Percentiles rank a stretch among this genome's conserved stretches.
These are phyloP conservation scores for Drosophila virilis DNA, from an alignment of 1,140 invertebrate species.

Conservation along the genomic window DNA sequence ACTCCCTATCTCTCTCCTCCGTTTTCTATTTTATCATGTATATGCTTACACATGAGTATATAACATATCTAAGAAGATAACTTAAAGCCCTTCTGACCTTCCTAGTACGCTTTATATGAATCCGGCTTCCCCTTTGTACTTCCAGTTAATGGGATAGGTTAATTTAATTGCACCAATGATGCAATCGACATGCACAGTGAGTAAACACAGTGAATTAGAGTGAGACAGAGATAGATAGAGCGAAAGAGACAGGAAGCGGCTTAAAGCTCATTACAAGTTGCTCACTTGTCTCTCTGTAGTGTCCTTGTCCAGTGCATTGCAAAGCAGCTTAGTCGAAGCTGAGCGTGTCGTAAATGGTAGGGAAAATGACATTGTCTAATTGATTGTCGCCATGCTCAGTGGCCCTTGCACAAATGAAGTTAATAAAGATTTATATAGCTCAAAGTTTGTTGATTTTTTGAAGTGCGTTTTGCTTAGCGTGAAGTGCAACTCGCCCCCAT, in stretches of 20 bases:
- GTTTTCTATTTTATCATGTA: no score
- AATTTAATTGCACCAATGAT: not conserved
- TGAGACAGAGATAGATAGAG: not conserved
- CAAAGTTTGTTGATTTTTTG: slow-evolving; percentile 57
- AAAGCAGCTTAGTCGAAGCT: slow-evolving; percentile 42
- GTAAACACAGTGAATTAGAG: not conserved
- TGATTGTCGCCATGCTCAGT: slow-evolving; percentile 52
- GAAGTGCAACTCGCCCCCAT: not conserved
- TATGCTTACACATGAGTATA: no score
- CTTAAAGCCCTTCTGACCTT: no score
- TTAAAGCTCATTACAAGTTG: slow-evolving; percentile 7
- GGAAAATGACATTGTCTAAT: slow-evolving; percentile 68
- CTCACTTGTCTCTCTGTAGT: not conserved
- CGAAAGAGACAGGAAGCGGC: not conserved
- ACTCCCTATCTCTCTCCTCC: no score
- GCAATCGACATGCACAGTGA: not conserved
- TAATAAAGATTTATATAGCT: slow-evolving; percentile 72
- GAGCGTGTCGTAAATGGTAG: slow-evolving; percentile 41
- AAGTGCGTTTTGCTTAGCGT: slow-evolving; percentile 12
- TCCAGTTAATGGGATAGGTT: no score
- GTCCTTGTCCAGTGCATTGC: slow-evolving; percentile 17
- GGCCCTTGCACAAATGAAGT: slow-evolving; percentile 39
- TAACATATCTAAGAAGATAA: no score
- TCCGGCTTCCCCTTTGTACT: no score
- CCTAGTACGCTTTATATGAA: no score